phyloP scores from a whole-genome alignment of 2,888 invertebrate species.

The Cheilosia impressa region DNA sequence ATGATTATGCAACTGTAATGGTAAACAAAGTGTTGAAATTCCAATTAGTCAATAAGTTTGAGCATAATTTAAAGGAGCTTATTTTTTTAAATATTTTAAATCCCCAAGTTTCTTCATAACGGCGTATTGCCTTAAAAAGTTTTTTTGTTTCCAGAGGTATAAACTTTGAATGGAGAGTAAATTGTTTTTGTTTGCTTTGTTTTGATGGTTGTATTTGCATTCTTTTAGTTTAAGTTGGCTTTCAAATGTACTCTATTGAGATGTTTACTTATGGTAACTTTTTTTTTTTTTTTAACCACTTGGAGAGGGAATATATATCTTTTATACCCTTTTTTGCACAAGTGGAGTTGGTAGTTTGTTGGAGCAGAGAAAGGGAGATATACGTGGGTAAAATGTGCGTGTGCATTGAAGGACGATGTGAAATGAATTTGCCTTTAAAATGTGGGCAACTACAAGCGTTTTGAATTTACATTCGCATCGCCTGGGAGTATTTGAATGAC shows the following conservation, averaged over 20 bases:
- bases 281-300: slow-evolving; percentile 16
- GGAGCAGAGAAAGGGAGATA: not conserved
- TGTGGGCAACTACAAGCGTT: not conserved
- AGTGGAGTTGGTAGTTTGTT: slow-evolving; percentile 46
- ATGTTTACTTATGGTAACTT: slow-evolving; percentile 63
- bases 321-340: slow-evolving; percentile 8
- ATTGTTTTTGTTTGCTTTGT: slow-evolving; percentile 13
- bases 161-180: slow-evolving; percentile 48
- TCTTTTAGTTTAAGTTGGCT: slow-evolving; percentile 45
- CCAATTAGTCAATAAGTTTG: slow-evolving; percentile 69
- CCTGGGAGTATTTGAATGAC: too few relatives aligned
- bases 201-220: slow-evolving; percentile 26
- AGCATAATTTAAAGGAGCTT: slow-evolving; percentile 22
- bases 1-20: slow-evolving; percentile 92
- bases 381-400: slow-evolving; percentile 1
- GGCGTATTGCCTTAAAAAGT: slow-evolving; percentile 33
- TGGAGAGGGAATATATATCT: slow-evolving; percentile 18
- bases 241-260: slow-evolving; percentile 47
- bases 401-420: slow-evolving; percentile 8
- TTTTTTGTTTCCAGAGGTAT: slow-evolving; percentile 8
- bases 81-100: slow-evolving; percentile 35
- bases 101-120: slow-evolving; percentile 5
- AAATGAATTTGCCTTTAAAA: slow-evolving; percentile 19
- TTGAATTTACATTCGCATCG: not conserved
- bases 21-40: slow-evolving; percentile 75